phyloP scores from a whole-genome alignment of 2,113 vertebrate genomes.

The Brachypteracias leptosomus region DNA sequence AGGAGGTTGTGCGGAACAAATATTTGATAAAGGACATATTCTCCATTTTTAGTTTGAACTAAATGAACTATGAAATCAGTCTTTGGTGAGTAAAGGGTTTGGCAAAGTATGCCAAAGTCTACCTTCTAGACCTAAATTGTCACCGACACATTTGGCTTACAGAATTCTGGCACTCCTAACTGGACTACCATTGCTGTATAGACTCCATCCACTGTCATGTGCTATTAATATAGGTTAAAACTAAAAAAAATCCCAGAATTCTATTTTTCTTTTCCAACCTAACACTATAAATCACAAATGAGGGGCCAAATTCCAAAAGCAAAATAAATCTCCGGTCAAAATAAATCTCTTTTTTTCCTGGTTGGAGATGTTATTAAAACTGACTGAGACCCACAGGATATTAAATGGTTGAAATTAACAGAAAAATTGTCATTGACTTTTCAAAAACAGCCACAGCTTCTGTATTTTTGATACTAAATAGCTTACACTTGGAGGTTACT shows the following conservation, averaged over 20 bases:
- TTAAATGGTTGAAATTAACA: neutral
- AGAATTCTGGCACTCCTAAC: neutral
- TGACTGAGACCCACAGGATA: neutral
- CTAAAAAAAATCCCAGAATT: neutral
- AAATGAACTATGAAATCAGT: neutral
- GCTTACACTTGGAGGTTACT: neutral
- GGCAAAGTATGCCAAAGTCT: neutral
- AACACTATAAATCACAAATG: neutral
- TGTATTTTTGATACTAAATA: neutral
- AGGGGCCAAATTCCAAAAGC: neutral
- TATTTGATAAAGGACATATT: neutral
- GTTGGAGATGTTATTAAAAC: neutral
- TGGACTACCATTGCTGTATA: neutral
- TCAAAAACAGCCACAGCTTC: neutral
- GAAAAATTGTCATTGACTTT: neutral
- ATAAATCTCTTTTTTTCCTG: neutral
- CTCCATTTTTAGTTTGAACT: neutral
- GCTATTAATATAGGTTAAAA: neutral
- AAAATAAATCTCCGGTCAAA: neutral
- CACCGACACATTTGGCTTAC: neutral
- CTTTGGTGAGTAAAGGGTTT: neutral
- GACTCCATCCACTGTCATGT: neutral
- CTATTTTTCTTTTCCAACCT: neutral
- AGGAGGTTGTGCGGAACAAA: neutral
- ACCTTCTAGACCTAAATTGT: neutral